phyloP scores from a whole-genome alignment of 2,797 vertebrate genomes.

The Babyrousa celebensis region DNA sequence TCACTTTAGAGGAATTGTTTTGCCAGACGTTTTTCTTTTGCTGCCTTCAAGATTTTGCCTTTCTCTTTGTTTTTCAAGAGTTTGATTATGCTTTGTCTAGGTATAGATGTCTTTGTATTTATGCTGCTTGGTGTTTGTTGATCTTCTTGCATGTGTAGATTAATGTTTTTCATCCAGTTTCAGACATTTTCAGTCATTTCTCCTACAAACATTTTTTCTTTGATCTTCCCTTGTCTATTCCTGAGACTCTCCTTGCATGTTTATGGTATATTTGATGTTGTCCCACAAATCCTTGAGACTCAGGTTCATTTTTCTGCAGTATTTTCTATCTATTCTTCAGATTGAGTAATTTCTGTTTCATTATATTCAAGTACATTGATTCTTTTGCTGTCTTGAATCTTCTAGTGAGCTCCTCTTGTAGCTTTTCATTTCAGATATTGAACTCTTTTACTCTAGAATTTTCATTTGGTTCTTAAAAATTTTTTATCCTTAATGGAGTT shows the following conservation, averaged over 20 bases:
- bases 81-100: slow-evolving; percentile 31
- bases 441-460: slow-evolving; percentile 7
- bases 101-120: neutral
- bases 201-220: slow-evolving; percentile 13
- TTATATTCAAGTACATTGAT: neutral
- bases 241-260: neutral
- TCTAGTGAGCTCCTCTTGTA: neutral
- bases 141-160: neutral
- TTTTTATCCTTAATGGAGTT: neutral
- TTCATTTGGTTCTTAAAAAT: neutral
- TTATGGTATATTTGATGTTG: neutral
- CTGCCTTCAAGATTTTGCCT: neutral
- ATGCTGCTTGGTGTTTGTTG: neutral
- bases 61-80: slow-evolving; percentile 8
- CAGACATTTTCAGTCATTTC: slow-evolving; percentile 18
- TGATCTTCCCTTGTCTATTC: neutral
- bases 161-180: neutral
- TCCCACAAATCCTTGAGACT: neutral
- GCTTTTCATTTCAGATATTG: neutral
- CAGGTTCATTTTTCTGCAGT: neutral
- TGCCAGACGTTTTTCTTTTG: slow-evolving; percentile 33
- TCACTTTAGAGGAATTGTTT: slow-evolving; percentile 5
- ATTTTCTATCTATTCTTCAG: neutral
- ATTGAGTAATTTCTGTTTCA: neutral
- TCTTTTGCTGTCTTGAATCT: slow-evolving; percentile 41